phyloP scores from a whole-genome alignment of 2,113 vertebrate genomes.

The Notarius quadriscutis region DNA sequence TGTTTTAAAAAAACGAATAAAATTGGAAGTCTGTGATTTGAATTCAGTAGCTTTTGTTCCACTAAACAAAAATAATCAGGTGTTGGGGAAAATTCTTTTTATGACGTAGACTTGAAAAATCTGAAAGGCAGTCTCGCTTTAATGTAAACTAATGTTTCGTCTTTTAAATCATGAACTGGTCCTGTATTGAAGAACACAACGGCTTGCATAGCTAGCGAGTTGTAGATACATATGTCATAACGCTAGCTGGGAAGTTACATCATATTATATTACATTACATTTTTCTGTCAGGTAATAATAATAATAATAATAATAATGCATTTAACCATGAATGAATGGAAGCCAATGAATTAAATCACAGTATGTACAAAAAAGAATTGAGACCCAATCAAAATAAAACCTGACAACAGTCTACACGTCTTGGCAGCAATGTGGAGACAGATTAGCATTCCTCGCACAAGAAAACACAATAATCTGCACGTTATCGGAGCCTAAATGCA shows the following conservation, averaged over 20 bases:
- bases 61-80: too few species aligned
- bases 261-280: not conserved
- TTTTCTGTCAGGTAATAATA: not conserved
- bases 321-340: not conserved
- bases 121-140: too few species aligned
- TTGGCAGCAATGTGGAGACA: not conserved
- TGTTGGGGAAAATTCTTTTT: too few species aligned
- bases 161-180: not conserved
- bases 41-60: too few species aligned
- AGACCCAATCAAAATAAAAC: not conserved
- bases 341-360: not conserved
- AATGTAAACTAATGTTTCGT: too few species aligned
- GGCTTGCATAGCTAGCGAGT: not conserved
- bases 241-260: not conserved
- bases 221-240: not conserved
- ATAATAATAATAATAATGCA: not conserved
- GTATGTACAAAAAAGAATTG: not conserved
- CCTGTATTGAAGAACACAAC: not conserved
- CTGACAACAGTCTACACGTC: not conserved
- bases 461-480: not conserved
- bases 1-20: too few species aligned
- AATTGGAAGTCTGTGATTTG: too few species aligned
- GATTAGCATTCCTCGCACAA: not conserved
- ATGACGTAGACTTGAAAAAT: too few species aligned
- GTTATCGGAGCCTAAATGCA: not conserved